Base-by-base conservation (phyloP, 2,797 vertebrate species). In the Sebastes melanostomus region DNA sequence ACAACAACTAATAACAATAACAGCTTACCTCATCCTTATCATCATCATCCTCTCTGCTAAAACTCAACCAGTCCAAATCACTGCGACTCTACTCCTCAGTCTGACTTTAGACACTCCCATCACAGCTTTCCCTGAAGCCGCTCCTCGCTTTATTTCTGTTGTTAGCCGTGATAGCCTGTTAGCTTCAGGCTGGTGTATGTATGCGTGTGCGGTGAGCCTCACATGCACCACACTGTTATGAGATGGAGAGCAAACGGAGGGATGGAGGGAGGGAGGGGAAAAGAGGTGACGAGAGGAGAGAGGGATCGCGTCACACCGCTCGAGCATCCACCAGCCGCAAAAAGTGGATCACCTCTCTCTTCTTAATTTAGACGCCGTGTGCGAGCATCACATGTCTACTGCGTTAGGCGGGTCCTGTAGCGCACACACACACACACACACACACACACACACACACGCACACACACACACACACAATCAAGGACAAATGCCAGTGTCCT, bases 401-500 rank as follows among this genome's bases (percentile, higher is more conserved):
- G 92, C 84, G 75, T 88, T 89, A 89, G 89, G 90, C 85, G 76
- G 83, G 81, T 88, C 71, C 85, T 75, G 69, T 72, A 84, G 83
- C 71, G n/a, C 67, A 54, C 73, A 50, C 61, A 60, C 65, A 36
- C 80, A 68, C 73, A 85, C 77, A 52, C 68, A 56, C 72, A 55
- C 56, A 14, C 72, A 66, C 72, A 80, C 30, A 0, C 30, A 24
- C 71, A 38, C 70, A 32, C 73, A 66, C 88, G n/a, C n/a, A 32
- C 71, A 38, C 63, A 62, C 73, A 60, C 73, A 67, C 67, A 27
- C 27, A 27, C 27, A 32, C 58, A 82, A 78, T 66, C 92, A 95
- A 94, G 93, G 92, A 94, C 93, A 92, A 89, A 91, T 84, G 89
- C 75, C 86, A 92, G 84, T 72, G 85, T 90, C 89, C 92, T 91